These are phyloP conservation scores for Heterodera schachtii DNA, from an alignment of 1,140 invertebrate species.

Conservation along the genomic window DNA sequence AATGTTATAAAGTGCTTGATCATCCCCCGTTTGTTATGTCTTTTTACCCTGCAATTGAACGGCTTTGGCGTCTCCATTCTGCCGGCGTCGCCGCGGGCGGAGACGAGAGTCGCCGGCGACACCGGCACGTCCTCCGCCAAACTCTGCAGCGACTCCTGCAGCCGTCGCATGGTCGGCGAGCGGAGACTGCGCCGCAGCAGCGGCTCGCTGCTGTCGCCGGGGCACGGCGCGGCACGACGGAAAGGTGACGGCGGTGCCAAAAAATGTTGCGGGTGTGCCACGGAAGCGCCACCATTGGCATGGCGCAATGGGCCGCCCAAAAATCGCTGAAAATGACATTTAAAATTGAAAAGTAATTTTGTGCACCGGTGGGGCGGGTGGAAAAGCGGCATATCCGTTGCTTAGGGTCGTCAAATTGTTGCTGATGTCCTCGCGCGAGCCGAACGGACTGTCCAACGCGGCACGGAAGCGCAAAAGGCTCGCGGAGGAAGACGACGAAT, in stretches of 20 bases:
- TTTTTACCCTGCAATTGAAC: constrained; percentile 36
- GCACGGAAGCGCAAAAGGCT: constrained; percentile 25
- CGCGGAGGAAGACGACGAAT: constrained; percentile 7
- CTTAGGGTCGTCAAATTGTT: neutral
- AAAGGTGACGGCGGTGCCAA: neutral
- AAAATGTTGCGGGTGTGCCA: too few species aligned
- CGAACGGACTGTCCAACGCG: constrained; percentile 20
- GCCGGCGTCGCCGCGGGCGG: constrained; percentile 6
- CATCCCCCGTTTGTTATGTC: neutral
- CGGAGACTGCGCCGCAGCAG: constrained; percentile 33
- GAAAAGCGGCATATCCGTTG: neutral
- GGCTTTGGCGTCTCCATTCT: constrained; percentile 38
- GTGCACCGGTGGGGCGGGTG: neutral
- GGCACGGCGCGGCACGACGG: constrained; percentile 1
- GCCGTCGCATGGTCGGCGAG: constrained; percentile 38
- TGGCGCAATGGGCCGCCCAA: neutral
- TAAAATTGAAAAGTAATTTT: neutral
- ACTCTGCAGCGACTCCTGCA: constrained; percentile 39
- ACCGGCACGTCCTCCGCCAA: constrained; percentile 21
- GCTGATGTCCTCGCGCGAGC: constrained; percentile 6
- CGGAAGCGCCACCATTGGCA: neutral
- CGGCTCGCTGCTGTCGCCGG: neutral
- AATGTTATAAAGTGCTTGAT: neutral
- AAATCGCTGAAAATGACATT: neutral
- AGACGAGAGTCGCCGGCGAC: neutral